Base-by-base conservation (phyloP, 1,140 invertebrate genomes). In the Adelges cooleyi region DNA sequence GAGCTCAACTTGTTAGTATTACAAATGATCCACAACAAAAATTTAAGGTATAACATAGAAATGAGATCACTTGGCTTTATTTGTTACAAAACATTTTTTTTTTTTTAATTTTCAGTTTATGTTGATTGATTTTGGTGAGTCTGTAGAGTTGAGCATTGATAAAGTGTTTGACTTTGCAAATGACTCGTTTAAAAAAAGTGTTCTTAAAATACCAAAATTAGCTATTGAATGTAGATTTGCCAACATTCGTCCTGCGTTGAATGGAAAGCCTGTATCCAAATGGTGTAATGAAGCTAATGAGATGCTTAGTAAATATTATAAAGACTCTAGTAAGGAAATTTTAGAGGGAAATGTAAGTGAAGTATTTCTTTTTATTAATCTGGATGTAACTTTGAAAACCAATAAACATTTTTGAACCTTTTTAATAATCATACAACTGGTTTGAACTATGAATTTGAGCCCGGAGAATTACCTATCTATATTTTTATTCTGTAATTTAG, bases 51-150 rank as follows among this genome's bases (percentile, higher is more conserved):
- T 20, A 22, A 5, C 44, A 46, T 33, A 33, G 5, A 5, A 33
- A 33, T 33, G 11, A 6, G 11, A 33, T 44, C 13, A 33, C 9
- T 62, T 59, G 20, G n/a, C 9, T n/a, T 23, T 3, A 44, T 1
- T 40, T n/a, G 18, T 9, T 25, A 27, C 2, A 23, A 42, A 5
- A 8, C 25, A 11, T 36, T 56, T 66, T 38, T 51, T 66, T 68
- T n/a, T n/a, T n/a, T n/a, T n/a, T n/a, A n/a, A n/a, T n/a, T n/a
- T n/a, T 65, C 51, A 69, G 68, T 80, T 93, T 4, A 79, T 83
- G 49, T 91, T 85, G 71, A 81, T 93, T 20, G 91, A 95, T 73
- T 86, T 80, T 74, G 92, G 92, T n/a, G 83, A 82, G 68, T 75
- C 70, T 3, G 76, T 75, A 2, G 71, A 76, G 18, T 71, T 81